Evolutionary conservation across 1,140 invertebrate species (phyloP).

Genomic region (Plectus sambesii): DNA sequence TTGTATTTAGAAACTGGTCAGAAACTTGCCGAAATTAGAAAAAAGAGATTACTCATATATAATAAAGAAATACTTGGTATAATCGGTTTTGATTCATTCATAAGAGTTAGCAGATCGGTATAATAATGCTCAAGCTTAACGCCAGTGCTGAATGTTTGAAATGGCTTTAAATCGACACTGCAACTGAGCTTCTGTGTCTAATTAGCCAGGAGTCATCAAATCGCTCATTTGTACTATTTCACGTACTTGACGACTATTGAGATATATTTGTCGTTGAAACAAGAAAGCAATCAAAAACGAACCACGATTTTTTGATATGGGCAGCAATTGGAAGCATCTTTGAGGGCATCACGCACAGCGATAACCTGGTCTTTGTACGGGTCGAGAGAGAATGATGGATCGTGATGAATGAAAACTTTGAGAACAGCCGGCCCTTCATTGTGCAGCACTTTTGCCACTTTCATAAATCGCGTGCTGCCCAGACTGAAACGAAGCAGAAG

Average conservation of each 20-base stretch:
- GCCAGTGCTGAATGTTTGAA: no score
- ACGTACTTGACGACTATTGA: constrained; percentile 1
- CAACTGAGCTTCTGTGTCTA: no score
- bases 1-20: no score
- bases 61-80: no score
- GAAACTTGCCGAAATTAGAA: constrained; percentile 10
- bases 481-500: constrained; percentile 56
- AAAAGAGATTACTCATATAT: constrained; percentile 10
- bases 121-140: no score
- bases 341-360: constrained; percentile 51
- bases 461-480: constrained; percentile 93
- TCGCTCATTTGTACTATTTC: constrained; percentile 16
- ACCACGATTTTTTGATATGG: constrained; percentile 79
- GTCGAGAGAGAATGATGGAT: constrained; percentile 73
- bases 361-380: constrained; percentile 70
- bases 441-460: constrained; percentile 78
- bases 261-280: constrained; percentile 18
- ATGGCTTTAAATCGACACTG: no score
- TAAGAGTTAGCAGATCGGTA: no score
- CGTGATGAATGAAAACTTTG: constrained; percentile 94
- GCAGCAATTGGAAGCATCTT: constrained; percentile 75
- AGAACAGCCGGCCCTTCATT: constrained; percentile 74
- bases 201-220: constrained; percentile 5
- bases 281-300: constrained; percentile 44
- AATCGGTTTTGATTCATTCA: no score